phyloP scores from a whole-genome alignment of 92 coral and sea anemone species.

The Bergia sp. region DNA sequence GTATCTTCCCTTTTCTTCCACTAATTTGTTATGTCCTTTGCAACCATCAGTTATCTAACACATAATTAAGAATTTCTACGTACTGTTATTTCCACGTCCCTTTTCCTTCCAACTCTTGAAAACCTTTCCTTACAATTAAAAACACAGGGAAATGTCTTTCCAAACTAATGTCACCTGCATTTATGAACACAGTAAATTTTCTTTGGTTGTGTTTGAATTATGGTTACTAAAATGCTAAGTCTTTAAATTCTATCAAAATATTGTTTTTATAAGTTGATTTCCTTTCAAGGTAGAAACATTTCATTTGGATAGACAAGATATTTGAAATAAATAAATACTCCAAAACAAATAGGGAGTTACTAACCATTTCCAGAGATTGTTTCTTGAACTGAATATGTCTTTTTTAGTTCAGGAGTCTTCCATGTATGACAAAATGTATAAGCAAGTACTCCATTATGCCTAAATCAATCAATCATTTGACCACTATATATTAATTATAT shows the following conservation, averaged over 20 bases:
- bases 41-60: neutral
- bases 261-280: neutral
- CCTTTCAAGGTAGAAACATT: neutral
- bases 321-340: too few species aligned
- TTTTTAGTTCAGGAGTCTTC: neutral
- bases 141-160: neutral
- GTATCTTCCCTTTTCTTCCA: neutral
- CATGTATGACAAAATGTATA: too few species aligned
- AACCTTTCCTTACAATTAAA: neutral
- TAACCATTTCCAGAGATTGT: neutral
- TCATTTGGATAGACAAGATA: neutral
- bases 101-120: neutral
- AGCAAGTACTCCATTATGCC: too few species aligned
- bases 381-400: neutral
- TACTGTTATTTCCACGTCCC: neutral
- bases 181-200: neutral
- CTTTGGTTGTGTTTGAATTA: neutral
- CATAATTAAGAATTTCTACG: neutral
- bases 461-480: too few species aligned
- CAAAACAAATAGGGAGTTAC: too few species aligned
- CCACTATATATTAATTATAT: too few species aligned
- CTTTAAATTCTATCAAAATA: neutral
- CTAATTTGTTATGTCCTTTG: too few species aligned
- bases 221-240: too few species aligned
- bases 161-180: neutral